Conservation (phyloP, 2,888 invertebrate species). For the Digitonthophagus gazella region DNA sequence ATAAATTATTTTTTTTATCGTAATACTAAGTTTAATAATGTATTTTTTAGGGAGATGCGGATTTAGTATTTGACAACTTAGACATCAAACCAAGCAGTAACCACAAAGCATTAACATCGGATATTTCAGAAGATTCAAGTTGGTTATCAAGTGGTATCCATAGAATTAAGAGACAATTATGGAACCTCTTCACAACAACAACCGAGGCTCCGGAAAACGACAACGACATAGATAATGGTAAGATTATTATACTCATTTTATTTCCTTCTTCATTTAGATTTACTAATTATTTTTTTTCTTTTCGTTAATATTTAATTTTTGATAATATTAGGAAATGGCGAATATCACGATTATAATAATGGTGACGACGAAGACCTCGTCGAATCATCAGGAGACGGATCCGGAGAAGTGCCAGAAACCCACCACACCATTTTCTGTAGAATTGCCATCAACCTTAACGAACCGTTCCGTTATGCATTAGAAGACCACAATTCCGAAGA, state of each 20-base stretch:
- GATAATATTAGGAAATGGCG: no score
- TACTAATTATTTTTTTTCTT: no score
- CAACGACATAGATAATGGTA: not conserved
- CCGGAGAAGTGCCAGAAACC: slow-evolving; percentile 39
- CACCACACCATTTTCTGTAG: slow-evolving; percentile 48
- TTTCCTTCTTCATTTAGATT: no score
- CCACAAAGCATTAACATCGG: slow-evolving; percentile 24
- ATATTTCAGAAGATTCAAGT: slow-evolving; percentile 38
- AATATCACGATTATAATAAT: not conserved
- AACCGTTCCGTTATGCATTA: slow-evolving; percentile 60
- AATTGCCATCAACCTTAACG: slow-evolving; percentile 59
- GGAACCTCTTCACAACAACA: slow-evolving; percentile 25
- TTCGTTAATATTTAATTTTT: not conserved
- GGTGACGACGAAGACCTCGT: slow-evolving; percentile 21
- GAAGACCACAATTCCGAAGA: slow-evolving; percentile 59
- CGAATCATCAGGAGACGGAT: slow-evolving; percentile 24
- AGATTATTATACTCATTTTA: not conserved
- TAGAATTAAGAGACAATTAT: slow-evolving; percentile 47
- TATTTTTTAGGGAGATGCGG: slow-evolving; percentile 47
- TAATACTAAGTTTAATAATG: no score
- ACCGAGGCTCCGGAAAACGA: slow-evolving; percentile 32
- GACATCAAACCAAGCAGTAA: slow-evolving; percentile 37
- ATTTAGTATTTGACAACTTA: slow-evolving; percentile 49
- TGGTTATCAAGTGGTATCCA: slow-evolving; percentile 48
- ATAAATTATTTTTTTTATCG: slow-evolving; percentile 8